Evolutionary conservation across 2,113 vertebrate species (phyloP), one percentile per base, ranked within the genome.

Genomic region (Vanacampus margaritifer): DNA sequence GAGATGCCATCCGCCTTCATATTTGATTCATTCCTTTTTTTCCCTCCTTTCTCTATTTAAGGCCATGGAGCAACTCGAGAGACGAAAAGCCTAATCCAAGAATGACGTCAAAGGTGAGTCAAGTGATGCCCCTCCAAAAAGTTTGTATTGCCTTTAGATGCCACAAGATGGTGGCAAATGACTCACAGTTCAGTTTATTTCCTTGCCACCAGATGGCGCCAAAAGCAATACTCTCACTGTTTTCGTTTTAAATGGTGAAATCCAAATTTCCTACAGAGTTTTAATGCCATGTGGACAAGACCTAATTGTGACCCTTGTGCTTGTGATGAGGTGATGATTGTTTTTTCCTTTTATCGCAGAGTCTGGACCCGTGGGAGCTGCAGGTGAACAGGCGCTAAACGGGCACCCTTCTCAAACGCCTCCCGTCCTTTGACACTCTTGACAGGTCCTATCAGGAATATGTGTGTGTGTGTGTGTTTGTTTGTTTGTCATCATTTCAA

Each of bases 11-110:
- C 21, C 19, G 23, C 4, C 58, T 26, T 28, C 45, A 69, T 5
- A 1, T 41, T 41, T 46, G 60, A 61, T 64, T 64, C 57, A 11
- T 64, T 51, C 76, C 65, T 67, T 56, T 39, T 39, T 46, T 45
- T 19, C 4, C 28, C 16, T 41, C 13, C 58, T 39, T 23, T 68
- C 5, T 72, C 3, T 56, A 8, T 54, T 46, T 68, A 23, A 97
- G 95, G 95, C 93, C 0, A 87, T 94, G 63, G 92, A 95, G 72
- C 93, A 95, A 74, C 93, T 97, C 91, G 93, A 96, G 76, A 91
- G 82, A 53, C 85, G 94, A 68, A 97, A 94, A 85, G 71, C 86
- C 41, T 91, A 26, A 43, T 60, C 36, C 19, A 21, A 60, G 61
- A 74, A 86, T 43, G 89, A 86, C 43, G 87, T 84, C 67, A 87